phyloP scores from a whole-genome alignment of 92 coral and sea anemone species.

The Phenganax subtilis region DNA sequence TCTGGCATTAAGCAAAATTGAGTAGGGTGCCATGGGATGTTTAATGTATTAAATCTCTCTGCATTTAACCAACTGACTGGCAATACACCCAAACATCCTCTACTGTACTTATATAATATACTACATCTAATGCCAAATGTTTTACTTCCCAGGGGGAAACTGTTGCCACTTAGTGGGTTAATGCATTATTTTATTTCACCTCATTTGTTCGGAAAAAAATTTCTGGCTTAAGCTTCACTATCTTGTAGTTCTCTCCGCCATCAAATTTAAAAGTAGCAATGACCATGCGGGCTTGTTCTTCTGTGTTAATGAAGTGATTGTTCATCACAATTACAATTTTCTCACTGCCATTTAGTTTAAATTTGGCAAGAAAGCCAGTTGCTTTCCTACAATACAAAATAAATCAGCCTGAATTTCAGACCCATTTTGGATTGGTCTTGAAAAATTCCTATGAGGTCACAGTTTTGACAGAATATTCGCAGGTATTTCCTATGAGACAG shows the following conservation, averaged over 20 bases:
- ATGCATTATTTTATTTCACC: not conserved
- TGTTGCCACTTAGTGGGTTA: too few relatives aligned
- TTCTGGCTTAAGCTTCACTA: not conserved
- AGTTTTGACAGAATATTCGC: too few relatives aligned
- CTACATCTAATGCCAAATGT: too few relatives aligned
- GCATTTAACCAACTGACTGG: too few relatives aligned
- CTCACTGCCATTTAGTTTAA: not conserved
- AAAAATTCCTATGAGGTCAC: too few relatives aligned
- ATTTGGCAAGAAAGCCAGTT: constrained; percentile 29
- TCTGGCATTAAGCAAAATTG: too few relatives aligned
- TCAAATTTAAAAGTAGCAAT: constrained; percentile 30
- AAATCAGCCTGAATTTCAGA: not conserved
- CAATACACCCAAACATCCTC: too few relatives aligned
- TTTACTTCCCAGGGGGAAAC: too few relatives aligned
- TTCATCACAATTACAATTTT: constrained; percentile 10
- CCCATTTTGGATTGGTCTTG: not conserved
- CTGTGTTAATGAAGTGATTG: constrained; percentile 23
- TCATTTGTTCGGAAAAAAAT: constrained; percentile 5
- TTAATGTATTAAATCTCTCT: too few relatives aligned
- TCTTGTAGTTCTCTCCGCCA: not conserved
- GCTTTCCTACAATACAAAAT: not conserved
- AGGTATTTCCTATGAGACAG: too few relatives aligned
- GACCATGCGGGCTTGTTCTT: constrained; percentile 6
- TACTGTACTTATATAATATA: too few relatives aligned
- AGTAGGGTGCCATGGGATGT: too few relatives aligned